Evolutionary conservation across 2,797 vertebrate species (phyloP).

Genomic region (Chiloscyllium punctatum): DNA sequence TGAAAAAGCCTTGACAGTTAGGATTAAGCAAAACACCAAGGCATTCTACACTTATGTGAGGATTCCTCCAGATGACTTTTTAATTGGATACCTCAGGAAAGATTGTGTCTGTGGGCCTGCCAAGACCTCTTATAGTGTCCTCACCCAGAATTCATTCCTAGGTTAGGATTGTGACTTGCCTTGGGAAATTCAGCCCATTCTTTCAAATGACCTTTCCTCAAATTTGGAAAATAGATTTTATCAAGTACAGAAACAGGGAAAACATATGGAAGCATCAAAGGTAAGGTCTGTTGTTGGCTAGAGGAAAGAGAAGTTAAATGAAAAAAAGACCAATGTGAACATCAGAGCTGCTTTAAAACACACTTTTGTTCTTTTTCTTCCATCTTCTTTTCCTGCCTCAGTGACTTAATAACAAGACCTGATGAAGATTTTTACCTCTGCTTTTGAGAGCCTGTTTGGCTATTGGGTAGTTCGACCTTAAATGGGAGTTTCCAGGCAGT

Average conservation of each 20-base stretch:
- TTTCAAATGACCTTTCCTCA: background rate
- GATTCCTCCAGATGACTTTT: background rate
- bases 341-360: background rate
- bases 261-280: background rate
- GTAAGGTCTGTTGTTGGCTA: background rate
- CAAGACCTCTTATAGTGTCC: background rate
- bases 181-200: background rate
- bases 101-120: background rate
- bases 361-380: background rate
- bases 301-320: background rate
- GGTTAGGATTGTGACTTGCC: too few species aligned
- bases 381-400: background rate
- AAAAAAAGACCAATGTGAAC: background rate
- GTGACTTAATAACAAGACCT: too few species aligned
- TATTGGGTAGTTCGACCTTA: background rate
- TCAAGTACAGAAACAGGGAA: background rate
- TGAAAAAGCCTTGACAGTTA: too few species aligned
- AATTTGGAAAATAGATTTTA: background rate
- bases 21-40: too few species aligned
- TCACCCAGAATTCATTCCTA: background rate
- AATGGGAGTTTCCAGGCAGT: background rate
- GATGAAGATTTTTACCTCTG: background rate
- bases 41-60: too few species aligned
- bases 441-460: background rate
- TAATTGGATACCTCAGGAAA: too few species aligned